Base-by-base conservation (phyloP, 2,888 invertebrate genomes). In the Callinectes sapidus region DNA sequence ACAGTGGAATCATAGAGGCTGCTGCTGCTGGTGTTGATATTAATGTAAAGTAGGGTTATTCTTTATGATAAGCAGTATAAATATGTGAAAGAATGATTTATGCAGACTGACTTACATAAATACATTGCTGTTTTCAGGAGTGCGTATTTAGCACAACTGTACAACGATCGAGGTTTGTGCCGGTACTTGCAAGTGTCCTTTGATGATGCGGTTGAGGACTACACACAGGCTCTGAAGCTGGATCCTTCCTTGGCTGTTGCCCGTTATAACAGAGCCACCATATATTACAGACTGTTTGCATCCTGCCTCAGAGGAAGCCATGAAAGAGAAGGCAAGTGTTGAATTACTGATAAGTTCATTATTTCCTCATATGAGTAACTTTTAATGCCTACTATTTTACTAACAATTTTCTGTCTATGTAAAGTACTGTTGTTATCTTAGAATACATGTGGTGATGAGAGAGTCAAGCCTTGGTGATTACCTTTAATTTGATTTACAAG, bases 201-300 rank as follows among this genome's bases (percentile, higher is more conserved):
- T 95, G 95, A 95, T 88, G 95, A 95, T 32, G 96, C 96, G 10
- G 92, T 95, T 0, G 94, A 95, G 61, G 96, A 96, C 94, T 96
- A 96, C 95, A 95, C 95, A 14, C 92, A 95, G 87, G 95, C 96
- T 0, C 92, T 96, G 48, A 90, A 95, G 2, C 94, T 95, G 28
- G 92, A 95, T 48, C 94, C 95, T 10, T 90, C 95, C 28, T 95
- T 95, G 42, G 95, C 95, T 23, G 95, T 95, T 42, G 95, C 95
- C 0, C 95, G 95, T 94, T 96, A 96, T 94, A 96, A 96, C 95
- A 95, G 96, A 93, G 96, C 96, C 28, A 95, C 96, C 2, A 95
- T 96, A 28, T 95, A 95, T 89, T 96, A 96, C 93, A 95, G 96
- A 93, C 95, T 96, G 91, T 96, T 96, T 96, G 95, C 94, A 94